Conservation (phyloP, 2,888 invertebrate genomes). For the Mesorhabditis belari region DNA sequence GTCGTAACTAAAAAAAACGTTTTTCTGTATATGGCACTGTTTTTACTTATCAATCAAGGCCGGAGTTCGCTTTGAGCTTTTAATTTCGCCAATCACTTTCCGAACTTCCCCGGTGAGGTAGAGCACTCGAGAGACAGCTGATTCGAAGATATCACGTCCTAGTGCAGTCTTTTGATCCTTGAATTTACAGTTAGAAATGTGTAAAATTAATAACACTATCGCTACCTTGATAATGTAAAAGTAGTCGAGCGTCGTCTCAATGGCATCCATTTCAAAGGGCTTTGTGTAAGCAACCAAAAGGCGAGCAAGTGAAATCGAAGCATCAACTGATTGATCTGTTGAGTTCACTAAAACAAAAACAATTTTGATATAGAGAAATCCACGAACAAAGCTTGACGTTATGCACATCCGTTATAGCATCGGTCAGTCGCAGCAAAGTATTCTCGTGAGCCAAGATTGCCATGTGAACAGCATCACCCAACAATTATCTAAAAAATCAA, state of each 20-base stretch:
- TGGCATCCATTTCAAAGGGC: slow-evolving; percentile 44
- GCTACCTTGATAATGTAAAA: slow-evolving; percentile 39
- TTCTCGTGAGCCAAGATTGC: too few relatives aligned
- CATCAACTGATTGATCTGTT: too few relatives aligned
- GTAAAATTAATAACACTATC: background rate
- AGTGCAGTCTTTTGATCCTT: slow-evolving; percentile 26
- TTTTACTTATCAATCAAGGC: slow-evolving; percentile 48
- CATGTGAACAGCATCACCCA: too few relatives aligned
- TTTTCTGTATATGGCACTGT: too few relatives aligned
- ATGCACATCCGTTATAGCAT: too few relatives aligned
- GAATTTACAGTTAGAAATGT: slow-evolving; percentile 1
- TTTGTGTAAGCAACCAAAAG: too few relatives aligned
- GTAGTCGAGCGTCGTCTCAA: slow-evolving; percentile 43
- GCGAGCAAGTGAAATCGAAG: too few relatives aligned
- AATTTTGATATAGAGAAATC: too few relatives aligned
- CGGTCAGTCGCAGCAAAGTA: too few relatives aligned
- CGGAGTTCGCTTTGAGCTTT: slow-evolving; percentile 13
- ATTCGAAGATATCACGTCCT: slow-evolving; percentile 45
- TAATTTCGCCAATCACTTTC: background rate
- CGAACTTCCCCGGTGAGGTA: slow-evolving; percentile 32
- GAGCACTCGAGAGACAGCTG: slow-evolving; percentile 44
- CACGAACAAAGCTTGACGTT: too few relatives aligned
- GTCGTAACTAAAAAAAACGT: too few relatives aligned
- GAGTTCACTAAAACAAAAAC: slow-evolving; percentile 1
- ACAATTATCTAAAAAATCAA: too few relatives aligned